Base-by-base conservation (phyloP, 2,113 vertebrate genomes). In the Platichthys flesus region DNA sequence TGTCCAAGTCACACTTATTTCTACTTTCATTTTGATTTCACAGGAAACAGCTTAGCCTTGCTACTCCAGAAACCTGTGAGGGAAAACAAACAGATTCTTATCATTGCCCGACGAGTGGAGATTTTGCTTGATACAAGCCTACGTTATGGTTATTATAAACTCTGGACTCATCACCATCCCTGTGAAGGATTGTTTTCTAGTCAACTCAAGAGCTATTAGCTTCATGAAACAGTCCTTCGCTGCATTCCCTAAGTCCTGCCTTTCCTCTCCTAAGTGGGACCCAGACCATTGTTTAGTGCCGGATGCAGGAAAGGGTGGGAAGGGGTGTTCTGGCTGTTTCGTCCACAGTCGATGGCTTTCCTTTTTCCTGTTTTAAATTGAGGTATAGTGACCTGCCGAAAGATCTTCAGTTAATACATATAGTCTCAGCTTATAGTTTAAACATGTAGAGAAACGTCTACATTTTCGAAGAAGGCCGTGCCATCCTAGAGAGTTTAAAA, bases 301-400 rank as follows among this genome's bases (percentile, higher is more conserved):
- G 94, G 94, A 94, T 94, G 88, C 93, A 95, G 94, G 94, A 95
- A 95, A 93, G 93, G 94, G 94, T 92, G 93, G 90, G 91, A 76
- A 79, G 75, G 54, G 71, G 78, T 71, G 84, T 84, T 90, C 77
- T 68, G 62, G 70, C 63, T 79, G 56, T 87, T 85, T 84, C 85
- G 74, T 83, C 81, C 82, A 70, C 82, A 85, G 83, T 78, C 47
- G 47, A 74, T 71, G 67, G 85, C 79, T 85, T 90, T 90, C 86
- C 91, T 83, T 81, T 93, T 95, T 94, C 93, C 93, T 93, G 90
- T 91, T 89, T 86, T 81, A 86, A 75, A 67, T 60, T 51, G 71
- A 86, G 74, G 69, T 78, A 45, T 73, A 15, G 24, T 79, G 49
- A 61, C 61, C 40, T 35, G 37, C 67, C 76, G 51, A 67, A 45